phyloP scores from a whole-genome alignment of 1,140 invertebrate species.

The Globodera ellingtonae region DNA sequence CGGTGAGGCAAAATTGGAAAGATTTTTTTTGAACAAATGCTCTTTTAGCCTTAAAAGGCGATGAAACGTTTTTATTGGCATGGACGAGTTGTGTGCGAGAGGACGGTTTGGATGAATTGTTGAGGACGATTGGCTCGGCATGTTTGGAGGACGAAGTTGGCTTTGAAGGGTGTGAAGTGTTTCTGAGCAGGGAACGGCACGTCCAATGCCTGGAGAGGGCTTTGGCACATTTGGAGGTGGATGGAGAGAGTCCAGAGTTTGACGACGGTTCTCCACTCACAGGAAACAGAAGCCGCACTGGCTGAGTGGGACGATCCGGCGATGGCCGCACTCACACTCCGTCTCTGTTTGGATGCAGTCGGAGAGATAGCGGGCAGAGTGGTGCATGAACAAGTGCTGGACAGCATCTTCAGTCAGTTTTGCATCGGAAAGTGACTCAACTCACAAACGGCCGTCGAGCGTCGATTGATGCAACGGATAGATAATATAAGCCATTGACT shows the following conservation, averaged over 20 bases:
- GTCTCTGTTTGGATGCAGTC: constrained; percentile 37
- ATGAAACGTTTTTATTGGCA: constrained; percentile 27
- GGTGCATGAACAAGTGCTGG: constrained; percentile 51
- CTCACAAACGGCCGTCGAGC: no score
- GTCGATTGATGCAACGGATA: background rate
- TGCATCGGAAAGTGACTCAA: constrained; percentile 59
- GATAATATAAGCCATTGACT: background rate
- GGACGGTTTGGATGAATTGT: constrained; percentile 34
- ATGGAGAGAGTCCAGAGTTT: background rate
- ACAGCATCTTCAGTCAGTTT: constrained; percentile 56
- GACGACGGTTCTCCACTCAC: no score
- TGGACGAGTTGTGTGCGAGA: constrained; percentile 44
- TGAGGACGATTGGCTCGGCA: constrained; percentile 6
- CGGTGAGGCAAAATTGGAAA: constrained; percentile 1
- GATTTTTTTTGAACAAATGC: constrained; percentile 9
- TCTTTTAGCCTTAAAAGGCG: constrained; percentile 39
- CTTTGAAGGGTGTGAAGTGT: constrained; percentile 42
- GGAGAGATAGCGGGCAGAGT: constrained; percentile 56
- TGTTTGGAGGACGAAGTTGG: background rate
- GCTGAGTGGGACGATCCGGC: constrained; percentile 44
- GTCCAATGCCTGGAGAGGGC: constrained; percentile 50
- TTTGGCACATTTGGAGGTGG: constrained; percentile 36
- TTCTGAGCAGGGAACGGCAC: constrained; percentile 42
- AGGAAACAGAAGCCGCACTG: constrained; percentile 21
- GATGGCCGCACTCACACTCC: constrained; percentile 51